Percentiles rank a stretch among this genome's conserved stretches.
Conservation (phyloP, 2,888 invertebrate species). For the Amblyteles armatorius region DNA sequence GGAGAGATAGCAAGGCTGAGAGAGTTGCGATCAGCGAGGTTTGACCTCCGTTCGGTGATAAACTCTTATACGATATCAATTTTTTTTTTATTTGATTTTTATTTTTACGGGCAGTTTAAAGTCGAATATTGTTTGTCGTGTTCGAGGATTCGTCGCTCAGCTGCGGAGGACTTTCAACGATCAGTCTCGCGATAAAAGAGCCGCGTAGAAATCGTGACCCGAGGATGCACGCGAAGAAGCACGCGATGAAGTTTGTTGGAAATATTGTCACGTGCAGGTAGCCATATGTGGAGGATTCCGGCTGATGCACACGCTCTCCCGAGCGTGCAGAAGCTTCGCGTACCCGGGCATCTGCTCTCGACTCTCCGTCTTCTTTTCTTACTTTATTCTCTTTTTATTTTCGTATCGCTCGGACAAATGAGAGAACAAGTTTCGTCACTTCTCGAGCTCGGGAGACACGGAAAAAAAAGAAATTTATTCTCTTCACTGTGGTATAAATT, state of each 20-base stretch:
- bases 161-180: constrained; percentile 44
- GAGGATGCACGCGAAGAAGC: constrained; percentile 44
- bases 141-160: constrained; percentile 2
- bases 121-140: constrained; percentile 35
- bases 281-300: constrained; percentile 23
- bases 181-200: constrained; percentile 23
- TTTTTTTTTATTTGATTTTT: neutral
- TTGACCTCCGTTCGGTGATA: constrained; percentile 10
- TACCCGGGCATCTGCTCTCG: neutral
- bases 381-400: constrained; percentile 16
- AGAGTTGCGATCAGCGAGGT: constrained; percentile 9
- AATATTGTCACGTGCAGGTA: constrained; percentile 46
- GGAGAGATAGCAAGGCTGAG: neutral
- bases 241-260: constrained; percentile 41
- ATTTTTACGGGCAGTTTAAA: neutral
- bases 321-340: neutral
- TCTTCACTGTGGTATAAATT: neutral
- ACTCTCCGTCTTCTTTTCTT: neutral
- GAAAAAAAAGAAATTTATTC: too few relatives aligned
- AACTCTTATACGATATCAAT: neutral
- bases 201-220: constrained; percentile 43
- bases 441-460: neutral
- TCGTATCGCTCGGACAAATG: constrained; percentile 17
- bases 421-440: neutral
- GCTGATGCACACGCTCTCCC: constrained; percentile 23